Evolutionary conservation across 2,888 invertebrate species (phyloP).

Genomic region (Syritta pipiens): DNA sequence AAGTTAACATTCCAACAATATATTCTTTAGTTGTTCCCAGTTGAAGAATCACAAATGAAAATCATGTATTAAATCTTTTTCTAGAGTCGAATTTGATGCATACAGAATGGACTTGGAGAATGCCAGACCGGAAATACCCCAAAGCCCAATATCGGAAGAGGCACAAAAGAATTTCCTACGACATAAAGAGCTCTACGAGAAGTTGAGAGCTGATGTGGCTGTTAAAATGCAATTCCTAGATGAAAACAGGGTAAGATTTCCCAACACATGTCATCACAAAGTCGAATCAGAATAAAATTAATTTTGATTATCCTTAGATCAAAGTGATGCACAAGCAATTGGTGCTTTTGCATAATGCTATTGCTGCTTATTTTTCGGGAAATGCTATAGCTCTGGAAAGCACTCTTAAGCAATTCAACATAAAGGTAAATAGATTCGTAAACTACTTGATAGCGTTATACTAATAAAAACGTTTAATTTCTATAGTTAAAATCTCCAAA

Average conservation of each 20-base stretch:
- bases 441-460: background rate
- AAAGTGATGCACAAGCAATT: conserved; percentile 99
- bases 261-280: background rate
- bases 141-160: conserved; percentile 86
- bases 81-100: conserved; percentile 97
- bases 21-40: too few relatives aligned
- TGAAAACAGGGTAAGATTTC: conserved; percentile 91
- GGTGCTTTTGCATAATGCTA: conserved; percentile 96
- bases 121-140: conserved; percentile 82
- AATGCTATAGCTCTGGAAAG: conserved; percentile 96
- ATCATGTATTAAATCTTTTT: conserved; percentile 1
- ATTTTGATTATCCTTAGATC: conserved; percentile 83
- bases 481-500: conserved; percentile 85
- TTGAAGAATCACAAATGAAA: background rate
- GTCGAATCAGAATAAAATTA: too few relatives aligned
- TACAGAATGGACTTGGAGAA: conserved; percentile 96
- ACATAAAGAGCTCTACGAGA: conserved; percentile 95
- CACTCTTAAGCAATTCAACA: conserved; percentile 96
- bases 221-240: conserved; percentile 98
- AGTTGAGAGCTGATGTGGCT: conserved; percentile 94
- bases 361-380: conserved; percentile 97
- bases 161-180: conserved; percentile 90
- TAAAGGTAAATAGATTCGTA: conserved; percentile 82
- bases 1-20: too few relatives aligned
- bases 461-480: conserved; percentile 10